phyloP scores from a whole-genome alignment of 2,113 vertebrate species.

The Eudorcas thomsonii region DNA sequence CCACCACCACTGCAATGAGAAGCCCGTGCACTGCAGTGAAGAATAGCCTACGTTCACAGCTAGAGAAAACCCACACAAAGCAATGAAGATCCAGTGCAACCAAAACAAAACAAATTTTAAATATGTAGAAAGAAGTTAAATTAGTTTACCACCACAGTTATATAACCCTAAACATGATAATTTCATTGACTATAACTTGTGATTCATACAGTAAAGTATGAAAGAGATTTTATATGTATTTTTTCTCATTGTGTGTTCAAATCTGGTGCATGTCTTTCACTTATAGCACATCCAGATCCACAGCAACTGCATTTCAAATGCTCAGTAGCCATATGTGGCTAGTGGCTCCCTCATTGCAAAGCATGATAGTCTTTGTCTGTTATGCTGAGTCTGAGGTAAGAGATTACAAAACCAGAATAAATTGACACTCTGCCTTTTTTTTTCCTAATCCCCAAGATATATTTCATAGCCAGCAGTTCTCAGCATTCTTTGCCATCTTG shows the following conservation, averaged over 20 bases:
- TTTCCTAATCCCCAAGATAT: not conserved
- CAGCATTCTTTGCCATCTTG: not conserved
- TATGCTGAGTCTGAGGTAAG: not conserved
- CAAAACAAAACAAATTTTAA: not conserved
- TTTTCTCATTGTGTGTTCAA: not conserved
- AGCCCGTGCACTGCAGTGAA: rapidly evolving
- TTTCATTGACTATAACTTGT: not conserved
- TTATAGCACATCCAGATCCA: not conserved
- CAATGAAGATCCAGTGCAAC: not conserved
- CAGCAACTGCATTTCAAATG: not conserved
- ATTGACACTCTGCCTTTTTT: not conserved
- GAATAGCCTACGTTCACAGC: rapidly evolving
- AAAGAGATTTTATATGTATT: not conserved
- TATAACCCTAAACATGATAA: not conserved
- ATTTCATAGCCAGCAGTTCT: not conserved
- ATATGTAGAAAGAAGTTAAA: not conserved
- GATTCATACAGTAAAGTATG: not conserved
- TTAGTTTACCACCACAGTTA: not conserved
- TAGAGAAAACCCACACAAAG: not conserved
- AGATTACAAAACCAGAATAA: not conserved
- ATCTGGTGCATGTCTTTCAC: not conserved
- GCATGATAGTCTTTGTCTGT: not conserved
- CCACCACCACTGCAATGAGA: not conserved
- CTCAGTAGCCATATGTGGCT: not conserved
- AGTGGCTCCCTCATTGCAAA: too few relatives aligned